Evolutionary conservation across 2,888 invertebrate species (phyloP), one percentile per base, ranked within the genome.

Genomic region (Nymphalis urticae): DNA sequence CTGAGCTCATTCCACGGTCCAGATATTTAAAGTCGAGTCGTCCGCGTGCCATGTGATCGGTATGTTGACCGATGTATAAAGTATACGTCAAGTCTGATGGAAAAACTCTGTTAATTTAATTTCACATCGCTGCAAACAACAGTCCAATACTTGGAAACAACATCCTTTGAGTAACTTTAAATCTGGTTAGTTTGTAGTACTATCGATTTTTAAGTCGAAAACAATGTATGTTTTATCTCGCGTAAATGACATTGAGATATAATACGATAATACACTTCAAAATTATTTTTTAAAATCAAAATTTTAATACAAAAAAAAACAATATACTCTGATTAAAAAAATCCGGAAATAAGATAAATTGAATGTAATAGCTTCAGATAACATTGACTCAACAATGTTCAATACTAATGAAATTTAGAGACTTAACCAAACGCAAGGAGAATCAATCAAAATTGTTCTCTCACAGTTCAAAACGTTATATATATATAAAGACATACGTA

Each of bases 1-100:
- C 76, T 69, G 73, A 72, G 71, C 66, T 71, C 75, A 76, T 78
- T 75, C 73, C 70, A 63, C 47, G 62, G 54, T 62, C 59, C 64
- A 72, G 70, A 73, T 74, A 75, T 76, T 72, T 72, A 73, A 68
- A 67, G 70, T 68, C 67, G 42, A 64, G 69, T 69, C 72, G 64
- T 63, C 61, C 64, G 64, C 70, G 65, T 73, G 48, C 59, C 71
- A 67, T 53, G 24, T n/a, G 47, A 27, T 24, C 53, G 63, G 67
- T 65, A 64, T 70, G 73, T 73, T 67, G 71, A 73, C 68, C 68
- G 66, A 71, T 70, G 58, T 27, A 68, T 48, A 69, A 62, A 62
- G 66, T 54, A 13, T 13, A 62, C 62, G 68, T 69, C 70, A 66
- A 65, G 61, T 73, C 70, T 69, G 68, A 71, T 72, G 70, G 73